Percentiles rank a stretch among this genome's conserved stretches.
These are phyloP conservation scores for Sesamia nonagrioides DNA, from an alignment of 1,140 invertebrate species.

Conservation along the genomic window DNA sequence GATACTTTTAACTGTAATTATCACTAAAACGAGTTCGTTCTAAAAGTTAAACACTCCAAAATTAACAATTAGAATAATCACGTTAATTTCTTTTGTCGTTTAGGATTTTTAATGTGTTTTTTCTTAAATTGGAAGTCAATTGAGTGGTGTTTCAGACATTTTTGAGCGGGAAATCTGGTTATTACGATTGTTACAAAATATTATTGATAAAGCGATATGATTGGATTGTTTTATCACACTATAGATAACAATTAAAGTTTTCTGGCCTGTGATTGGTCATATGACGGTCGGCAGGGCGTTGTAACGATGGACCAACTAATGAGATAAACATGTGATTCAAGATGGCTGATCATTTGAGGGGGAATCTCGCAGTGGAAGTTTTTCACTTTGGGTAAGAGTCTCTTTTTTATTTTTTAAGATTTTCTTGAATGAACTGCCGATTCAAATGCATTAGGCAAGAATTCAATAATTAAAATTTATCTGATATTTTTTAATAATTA, in stretches of 20 bases:
- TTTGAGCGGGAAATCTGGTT: slow-evolving; percentile 65
- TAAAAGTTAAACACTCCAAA: slow-evolving; percentile 5
- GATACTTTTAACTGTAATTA: slow-evolving; percentile 70
- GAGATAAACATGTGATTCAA: slow-evolving; percentile 84
- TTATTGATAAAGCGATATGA: slow-evolving; percentile 53
- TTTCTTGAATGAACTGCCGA: neutral
- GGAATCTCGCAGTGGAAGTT: slow-evolving; percentile 66
- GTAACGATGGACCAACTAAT: slow-evolving; percentile 65
- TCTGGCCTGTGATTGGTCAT: slow-evolving; percentile 80
- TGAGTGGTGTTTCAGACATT: slow-evolving; percentile 5
- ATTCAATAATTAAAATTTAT: no score
- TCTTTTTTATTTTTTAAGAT: neutral
- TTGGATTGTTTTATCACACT: slow-evolving; percentile 68
- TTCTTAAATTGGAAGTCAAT: neutral
- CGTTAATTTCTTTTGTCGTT: slow-evolving; percentile 4
- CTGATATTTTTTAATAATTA: no score
- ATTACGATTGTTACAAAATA: slow-evolving; percentile 50
- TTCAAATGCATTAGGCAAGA: neutral
- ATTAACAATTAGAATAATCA: slow-evolving; percentile 42
- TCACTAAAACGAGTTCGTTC: slow-evolving; percentile 60
- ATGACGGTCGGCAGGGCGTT: slow-evolving; percentile 69
- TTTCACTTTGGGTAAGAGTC: slow-evolving; percentile 68
- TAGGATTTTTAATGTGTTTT: slow-evolving; percentile 27
- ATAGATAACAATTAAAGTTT: slow-evolving; percentile 58
- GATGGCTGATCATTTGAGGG: slow-evolving; percentile 76